Conservation (phyloP, 2,113 vertebrate species). For the Rhinichthys klamathensis region DNA sequence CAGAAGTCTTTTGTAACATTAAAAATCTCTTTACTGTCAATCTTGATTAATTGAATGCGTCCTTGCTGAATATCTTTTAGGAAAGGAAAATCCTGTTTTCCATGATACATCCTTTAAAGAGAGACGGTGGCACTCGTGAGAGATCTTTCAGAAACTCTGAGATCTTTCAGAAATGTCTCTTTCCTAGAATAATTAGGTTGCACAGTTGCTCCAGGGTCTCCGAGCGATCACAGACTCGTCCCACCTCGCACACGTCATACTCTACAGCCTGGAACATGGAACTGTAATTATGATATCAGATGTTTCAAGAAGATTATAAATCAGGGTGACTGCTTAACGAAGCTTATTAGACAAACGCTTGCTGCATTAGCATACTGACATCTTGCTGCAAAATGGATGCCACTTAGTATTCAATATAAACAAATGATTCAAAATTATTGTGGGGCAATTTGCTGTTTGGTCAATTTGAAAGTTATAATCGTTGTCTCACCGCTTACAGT, state of each 20-base stretch:
- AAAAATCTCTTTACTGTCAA: background rate
- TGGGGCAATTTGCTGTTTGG: background rate
- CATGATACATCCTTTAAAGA: background rate
- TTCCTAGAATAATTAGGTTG: conserved; percentile 51
- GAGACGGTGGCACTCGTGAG: background rate
- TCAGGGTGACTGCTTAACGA: conserved; percentile 7
- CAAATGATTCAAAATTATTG: background rate
- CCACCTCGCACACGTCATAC: conserved; percentile 9
- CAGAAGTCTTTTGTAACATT: background rate
- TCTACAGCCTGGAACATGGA: conserved; percentile 30
- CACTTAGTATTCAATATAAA: background rate
- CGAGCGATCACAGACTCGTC: background rate
- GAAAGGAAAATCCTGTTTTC: background rate
- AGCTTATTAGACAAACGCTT: conserved; percentile 26
- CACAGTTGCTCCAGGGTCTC: conserved; percentile 40
- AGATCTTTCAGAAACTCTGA: background rate
- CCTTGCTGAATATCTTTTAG: background rate
- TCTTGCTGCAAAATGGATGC: background rate
- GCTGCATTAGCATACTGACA: background rate
- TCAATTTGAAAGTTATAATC: background rate
- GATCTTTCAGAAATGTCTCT: background rate
- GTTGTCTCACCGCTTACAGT: background rate
- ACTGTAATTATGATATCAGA: conserved; percentile 44
- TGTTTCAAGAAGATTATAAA: conserved; percentile 25
- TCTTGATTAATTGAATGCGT: background rate